A percentile compares a stretch with the other conserved stretches of the same genome.
phyloP scores from a whole-genome alignment of 2,113 vertebrate species.

The Cnemophilus loriae region DNA sequence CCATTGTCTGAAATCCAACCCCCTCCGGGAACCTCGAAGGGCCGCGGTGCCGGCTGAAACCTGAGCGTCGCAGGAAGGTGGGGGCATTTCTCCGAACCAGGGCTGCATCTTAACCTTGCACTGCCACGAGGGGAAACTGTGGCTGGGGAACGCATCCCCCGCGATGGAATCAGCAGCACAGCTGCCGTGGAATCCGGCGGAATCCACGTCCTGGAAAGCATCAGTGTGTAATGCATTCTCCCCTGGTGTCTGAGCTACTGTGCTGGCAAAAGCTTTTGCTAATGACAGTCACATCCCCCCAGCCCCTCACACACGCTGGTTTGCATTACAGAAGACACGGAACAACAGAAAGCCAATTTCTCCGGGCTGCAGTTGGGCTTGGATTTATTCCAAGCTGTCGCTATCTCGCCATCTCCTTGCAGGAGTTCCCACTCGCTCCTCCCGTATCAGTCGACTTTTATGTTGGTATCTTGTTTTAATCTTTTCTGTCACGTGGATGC shows the following conservation, averaged over 20 bases:
- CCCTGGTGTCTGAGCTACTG: slow-evolving; percentile 50
- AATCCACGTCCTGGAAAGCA: slow-evolving; percentile 25
- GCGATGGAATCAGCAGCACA: background rate
- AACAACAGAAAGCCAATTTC: slow-evolving; percentile 13
- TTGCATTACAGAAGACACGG: slow-evolving; percentile 48
- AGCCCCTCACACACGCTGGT: background rate
- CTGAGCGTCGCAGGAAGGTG: background rate
- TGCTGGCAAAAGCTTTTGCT: slow-evolving; percentile 43
- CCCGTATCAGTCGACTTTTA: background rate
- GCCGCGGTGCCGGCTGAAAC: background rate
- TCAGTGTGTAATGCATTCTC: slow-evolving; percentile 14
- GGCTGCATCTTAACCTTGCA: background rate
- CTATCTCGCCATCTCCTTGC: slow-evolving; percentile 46
- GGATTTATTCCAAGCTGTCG: slow-evolving; percentile 19
- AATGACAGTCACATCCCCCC: slow-evolving; percentile 39
- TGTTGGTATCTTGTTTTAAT: slow-evolving; percentile 35
- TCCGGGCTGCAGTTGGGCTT: background rate
- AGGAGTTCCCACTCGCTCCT: slow-evolving; percentile 3
- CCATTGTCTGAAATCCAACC: background rate
- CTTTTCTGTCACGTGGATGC: background rate
- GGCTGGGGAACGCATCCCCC: background rate
- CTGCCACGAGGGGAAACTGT: background rate
- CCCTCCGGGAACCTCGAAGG: background rate
- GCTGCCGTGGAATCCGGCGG: background rate
- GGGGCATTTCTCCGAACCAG: background rate